phyloP scores from a whole-genome alignment of 1,140 invertebrate genomes.

The Theocolax elegans region DNA sequence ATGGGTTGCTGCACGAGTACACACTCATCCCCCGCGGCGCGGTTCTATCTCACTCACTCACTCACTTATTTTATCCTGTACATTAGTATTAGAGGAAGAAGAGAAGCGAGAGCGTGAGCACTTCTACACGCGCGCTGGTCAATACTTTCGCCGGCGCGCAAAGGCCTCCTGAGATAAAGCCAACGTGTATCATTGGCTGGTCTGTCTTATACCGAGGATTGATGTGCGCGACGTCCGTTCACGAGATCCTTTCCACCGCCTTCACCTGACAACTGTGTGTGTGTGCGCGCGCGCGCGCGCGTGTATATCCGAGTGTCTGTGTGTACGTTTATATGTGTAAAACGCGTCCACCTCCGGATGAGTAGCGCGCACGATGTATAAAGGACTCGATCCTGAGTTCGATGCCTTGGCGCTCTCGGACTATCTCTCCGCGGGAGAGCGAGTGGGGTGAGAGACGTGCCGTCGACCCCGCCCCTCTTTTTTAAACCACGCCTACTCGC shows the following conservation, averaged over 20 bases:
- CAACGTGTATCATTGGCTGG: conserved; percentile 60
- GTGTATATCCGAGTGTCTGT: not conserved
- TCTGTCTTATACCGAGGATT: conserved; percentile 8
- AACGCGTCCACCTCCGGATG: conserved; percentile 17
- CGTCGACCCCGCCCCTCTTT: conserved; percentile 60
- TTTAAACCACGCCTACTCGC: conserved; percentile 62
- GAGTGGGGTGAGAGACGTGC: conserved; percentile 43
- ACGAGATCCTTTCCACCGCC: not conserved
- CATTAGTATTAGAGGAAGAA: too few species aligned
- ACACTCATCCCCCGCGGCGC: too few species aligned
- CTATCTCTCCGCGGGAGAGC: not conserved
- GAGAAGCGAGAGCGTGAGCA: not conserved
- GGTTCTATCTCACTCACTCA: not conserved
- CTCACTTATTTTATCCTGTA: not conserved
- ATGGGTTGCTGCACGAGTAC: too few species aligned
- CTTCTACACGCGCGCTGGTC: conserved; percentile 44
- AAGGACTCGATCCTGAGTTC: conserved; percentile 60
- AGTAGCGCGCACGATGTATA: conserved; percentile 20
- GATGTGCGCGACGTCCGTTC: conserved; percentile 1
- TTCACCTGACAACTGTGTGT: not conserved
- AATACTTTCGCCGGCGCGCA: conserved; percentile 60
- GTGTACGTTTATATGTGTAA: not conserved
- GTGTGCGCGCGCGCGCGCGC: not conserved
- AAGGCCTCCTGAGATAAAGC: conserved; percentile 61
- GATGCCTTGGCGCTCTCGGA: conserved; percentile 44